A percentile compares a stretch with the other conserved stretches of the same genome.
phyloP scores from a whole-genome alignment of 2,888 invertebrate species.

The Cantharis rufa region DNA sequence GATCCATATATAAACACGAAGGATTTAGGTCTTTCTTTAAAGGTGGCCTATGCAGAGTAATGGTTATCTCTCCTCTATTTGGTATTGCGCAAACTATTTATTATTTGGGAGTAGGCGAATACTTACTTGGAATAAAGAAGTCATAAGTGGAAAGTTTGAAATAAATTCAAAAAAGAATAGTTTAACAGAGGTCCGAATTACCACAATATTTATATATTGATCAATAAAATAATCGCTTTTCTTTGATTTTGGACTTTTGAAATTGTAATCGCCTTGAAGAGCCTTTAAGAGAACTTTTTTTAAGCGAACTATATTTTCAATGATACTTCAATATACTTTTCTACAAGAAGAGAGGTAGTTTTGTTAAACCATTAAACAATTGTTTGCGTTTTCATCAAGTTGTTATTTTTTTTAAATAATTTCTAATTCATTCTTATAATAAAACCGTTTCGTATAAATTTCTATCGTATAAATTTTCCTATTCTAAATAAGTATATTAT shows the following conservation, averaged over 20 bases:
- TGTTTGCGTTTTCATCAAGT: no score
- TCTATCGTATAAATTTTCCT: no score
- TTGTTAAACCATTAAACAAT: no score
- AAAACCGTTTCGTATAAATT: no score
- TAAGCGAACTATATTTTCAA: no score
- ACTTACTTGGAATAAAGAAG: neutral
- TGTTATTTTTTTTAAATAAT: no score
- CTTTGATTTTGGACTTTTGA: neutral
- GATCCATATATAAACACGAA: neutral
- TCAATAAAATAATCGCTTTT: neutral
- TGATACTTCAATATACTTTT: no score
- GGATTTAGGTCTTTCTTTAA: slow-evolving; percentile 71
- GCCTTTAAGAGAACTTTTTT: no score
- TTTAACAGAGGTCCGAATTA: neutral
- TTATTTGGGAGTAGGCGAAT: slow-evolving; percentile 68
- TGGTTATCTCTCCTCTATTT: slow-evolving; percentile 93
- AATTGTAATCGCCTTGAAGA: neutral
- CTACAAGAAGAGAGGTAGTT: no score
- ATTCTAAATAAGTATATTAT: no score
- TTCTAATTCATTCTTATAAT: no score
- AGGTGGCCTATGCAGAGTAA: slow-evolving; percentile 90
- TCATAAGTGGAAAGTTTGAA: neutral
- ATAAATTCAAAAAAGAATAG: neutral
- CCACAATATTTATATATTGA: neutral
- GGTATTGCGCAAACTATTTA: slow-evolving; percentile 96